Evolutionary conservation across 2,113 vertebrate species (phyloP).

Genomic region (Corythoichthys haematopterus): DNA sequence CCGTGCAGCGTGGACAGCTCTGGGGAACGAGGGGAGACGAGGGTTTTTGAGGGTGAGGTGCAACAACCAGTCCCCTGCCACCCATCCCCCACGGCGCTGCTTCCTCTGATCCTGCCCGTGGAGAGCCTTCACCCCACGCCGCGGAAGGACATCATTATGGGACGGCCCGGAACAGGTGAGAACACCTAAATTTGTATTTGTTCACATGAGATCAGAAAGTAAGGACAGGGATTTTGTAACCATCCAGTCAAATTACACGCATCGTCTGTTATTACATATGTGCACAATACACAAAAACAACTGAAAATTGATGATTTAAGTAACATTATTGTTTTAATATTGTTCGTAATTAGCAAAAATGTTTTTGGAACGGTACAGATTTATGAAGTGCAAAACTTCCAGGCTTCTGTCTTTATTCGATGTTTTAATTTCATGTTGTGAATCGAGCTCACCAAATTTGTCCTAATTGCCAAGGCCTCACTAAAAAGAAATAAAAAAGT

Average conservation of each 20-base stretch:
- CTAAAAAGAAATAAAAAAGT: not conserved
- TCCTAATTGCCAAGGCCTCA: not conserved
- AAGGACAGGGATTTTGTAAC: not conserved
- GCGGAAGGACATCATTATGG: constrained; percentile 90
- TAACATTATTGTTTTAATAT: not conserved
- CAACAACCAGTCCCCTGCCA: constrained; percentile 88
- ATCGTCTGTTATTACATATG: not conserved
- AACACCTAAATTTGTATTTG: constrained; percentile 7
- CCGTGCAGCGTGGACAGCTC: constrained; percentile 45
- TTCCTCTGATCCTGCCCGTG: constrained; percentile 84
- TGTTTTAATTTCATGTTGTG: too few species aligned
- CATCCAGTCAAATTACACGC: not conserved
- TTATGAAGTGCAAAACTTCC: not conserved
- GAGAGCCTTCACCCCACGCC: constrained; percentile 82
- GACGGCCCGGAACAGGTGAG: constrained; percentile 89
- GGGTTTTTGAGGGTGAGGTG: constrained; percentile 58
- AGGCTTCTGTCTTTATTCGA: not conserved
- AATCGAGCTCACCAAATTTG: not conserved
- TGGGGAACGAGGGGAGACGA: constrained; percentile 44
- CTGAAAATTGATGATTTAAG: not conserved
- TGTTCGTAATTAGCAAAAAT: not conserved
- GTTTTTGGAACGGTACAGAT: not conserved
- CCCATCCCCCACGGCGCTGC: constrained; percentile 84
- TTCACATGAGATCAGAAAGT: constrained; percentile 10
- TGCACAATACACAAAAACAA: not conserved